These are phyloP conservation scores for Linyphia triangularis DNA, from an alignment of 2,888 invertebrate species.

Conservation along the genomic window DNA sequence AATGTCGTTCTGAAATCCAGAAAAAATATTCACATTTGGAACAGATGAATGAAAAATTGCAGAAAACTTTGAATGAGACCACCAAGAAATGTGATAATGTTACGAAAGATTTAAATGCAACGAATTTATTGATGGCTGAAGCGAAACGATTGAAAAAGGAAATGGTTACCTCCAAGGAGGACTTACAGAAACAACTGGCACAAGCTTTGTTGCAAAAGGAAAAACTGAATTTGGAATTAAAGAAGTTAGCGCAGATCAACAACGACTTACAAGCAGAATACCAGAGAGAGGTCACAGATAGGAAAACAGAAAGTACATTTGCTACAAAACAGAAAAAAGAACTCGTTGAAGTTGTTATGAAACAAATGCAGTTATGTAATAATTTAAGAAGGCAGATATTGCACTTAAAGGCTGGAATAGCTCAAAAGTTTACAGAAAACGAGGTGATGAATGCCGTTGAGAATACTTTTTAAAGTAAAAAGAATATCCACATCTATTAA, in stretches of 20 bases:
- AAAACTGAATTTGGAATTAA: slow-evolving; percentile 12
- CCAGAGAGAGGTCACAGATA: not conserved
- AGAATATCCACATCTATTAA: not conserved
- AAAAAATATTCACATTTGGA: not conserved
- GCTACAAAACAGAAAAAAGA: slow-evolving; percentile 40
- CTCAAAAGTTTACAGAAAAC: slow-evolving; percentile 28
- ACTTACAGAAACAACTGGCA: slow-evolving; percentile 21
- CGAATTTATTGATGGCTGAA: not conserved
- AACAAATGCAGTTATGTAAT: slow-evolving; percentile 48
- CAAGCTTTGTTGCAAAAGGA: not conserved
- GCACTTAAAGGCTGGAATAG: slow-evolving; percentile 42
- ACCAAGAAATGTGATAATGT: not conserved
- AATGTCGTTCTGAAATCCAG: not conserved
- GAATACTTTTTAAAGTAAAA: not conserved
- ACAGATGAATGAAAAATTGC: not conserved
- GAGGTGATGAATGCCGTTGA: slow-evolving; percentile 43
- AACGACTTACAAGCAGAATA: not conserved
- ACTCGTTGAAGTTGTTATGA: slow-evolving; percentile 20
- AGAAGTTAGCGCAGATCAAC: not conserved
- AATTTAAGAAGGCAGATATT: slow-evolving; percentile 65
- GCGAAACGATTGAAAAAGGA: slow-evolving; percentile 1
- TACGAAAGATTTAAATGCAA: not conserved
- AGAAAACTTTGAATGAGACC: slow-evolving; percentile 1
- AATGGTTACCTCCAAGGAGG: not conserved
- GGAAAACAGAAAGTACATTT: slow-evolving; percentile 1